phyloP scores from a whole-genome alignment of 2,797 vertebrate species.

The Etheostoma nigrum region DNA sequence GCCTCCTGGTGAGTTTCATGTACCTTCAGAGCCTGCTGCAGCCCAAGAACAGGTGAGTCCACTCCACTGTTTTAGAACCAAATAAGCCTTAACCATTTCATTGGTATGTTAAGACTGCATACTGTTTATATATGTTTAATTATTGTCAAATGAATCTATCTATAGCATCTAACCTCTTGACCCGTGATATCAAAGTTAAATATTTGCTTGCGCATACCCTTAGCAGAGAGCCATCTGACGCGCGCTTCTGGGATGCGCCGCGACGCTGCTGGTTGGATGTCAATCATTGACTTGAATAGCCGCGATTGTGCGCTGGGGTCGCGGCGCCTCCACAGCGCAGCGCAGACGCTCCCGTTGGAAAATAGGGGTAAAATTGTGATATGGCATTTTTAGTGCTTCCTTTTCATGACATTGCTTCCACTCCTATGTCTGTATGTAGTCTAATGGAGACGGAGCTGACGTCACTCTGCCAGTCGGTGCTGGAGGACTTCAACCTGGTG shows the following conservation, averaged over 20 bases:
- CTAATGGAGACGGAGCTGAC: conserved; percentile 94
- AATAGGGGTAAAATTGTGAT: too few relatives aligned
- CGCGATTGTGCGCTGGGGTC: too few relatives aligned
- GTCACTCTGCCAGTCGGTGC: conserved; percentile 94
- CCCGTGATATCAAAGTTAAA: neutral
- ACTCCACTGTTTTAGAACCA: neutral
- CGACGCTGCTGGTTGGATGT: too few relatives aligned
- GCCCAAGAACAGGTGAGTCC: conserved; percentile 93
- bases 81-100: neutral
- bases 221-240: too few relatives aligned
- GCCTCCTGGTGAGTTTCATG: conserved; percentile 97
- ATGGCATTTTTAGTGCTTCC: neutral
- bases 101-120: neutral
- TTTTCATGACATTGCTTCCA: neutral
- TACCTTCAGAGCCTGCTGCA: conserved; percentile 97
- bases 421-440: conserved; percentile 67
- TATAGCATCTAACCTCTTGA: neutral
- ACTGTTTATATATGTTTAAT: neutral
- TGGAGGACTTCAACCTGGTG: conserved; percentile 98
- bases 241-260: too few relatives aligned
- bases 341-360: too few relatives aligned
- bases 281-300: too few relatives aligned
- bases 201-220: neutral
- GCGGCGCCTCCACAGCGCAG: too few relatives aligned
- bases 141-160: neutral